Evolutionary conservation across 2,888 invertebrate species (phyloP).

Genomic region (Iselma pallidipennis): DNA sequence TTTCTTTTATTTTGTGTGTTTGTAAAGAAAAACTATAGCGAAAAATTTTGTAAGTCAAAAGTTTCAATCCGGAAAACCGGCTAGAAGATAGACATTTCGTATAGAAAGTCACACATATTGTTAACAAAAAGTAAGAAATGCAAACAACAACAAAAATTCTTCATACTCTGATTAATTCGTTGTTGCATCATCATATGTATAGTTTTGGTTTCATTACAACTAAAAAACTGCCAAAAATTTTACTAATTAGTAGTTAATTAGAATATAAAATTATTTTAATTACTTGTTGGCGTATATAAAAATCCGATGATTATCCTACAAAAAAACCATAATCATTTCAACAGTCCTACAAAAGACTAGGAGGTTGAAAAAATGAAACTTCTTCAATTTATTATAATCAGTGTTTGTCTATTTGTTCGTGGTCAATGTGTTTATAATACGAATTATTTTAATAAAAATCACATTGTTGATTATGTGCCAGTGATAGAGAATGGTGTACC

Average conservation of each 20-base stretch:
- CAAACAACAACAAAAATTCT: too few relatives aligned
- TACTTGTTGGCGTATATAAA: background rate
- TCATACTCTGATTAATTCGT: too few relatives aligned
- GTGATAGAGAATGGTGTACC: slow-evolving; percentile 31
- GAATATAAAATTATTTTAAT: background rate
- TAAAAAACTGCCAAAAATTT: too few relatives aligned
- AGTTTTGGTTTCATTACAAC: too few relatives aligned
- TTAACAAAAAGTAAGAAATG: too few relatives aligned
- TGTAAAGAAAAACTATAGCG: too few relatives aligned
- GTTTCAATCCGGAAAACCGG: too few relatives aligned
- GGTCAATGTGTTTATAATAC: background rate
- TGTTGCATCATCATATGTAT: too few relatives aligned
- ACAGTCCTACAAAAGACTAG: slow-evolving; percentile 15
- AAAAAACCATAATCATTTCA: slow-evolving; percentile 1
- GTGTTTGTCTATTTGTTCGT: slow-evolving; percentile 6
- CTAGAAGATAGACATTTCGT: too few relatives aligned
- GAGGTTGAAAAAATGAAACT: slow-evolving; percentile 17
- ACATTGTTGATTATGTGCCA: slow-evolving; percentile 17
- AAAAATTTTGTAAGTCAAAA: too few relatives aligned
- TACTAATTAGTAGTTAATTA: background rate
- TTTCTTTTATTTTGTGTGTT: too few relatives aligned
- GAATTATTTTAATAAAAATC: slow-evolving; percentile 1
- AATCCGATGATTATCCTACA: background rate
- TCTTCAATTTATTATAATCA: slow-evolving; percentile 11
- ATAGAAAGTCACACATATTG: too few relatives aligned